Base-by-base conservation (phyloP, 2,797 vertebrate genomes). In the Scyliorhinus canicula region DNA sequence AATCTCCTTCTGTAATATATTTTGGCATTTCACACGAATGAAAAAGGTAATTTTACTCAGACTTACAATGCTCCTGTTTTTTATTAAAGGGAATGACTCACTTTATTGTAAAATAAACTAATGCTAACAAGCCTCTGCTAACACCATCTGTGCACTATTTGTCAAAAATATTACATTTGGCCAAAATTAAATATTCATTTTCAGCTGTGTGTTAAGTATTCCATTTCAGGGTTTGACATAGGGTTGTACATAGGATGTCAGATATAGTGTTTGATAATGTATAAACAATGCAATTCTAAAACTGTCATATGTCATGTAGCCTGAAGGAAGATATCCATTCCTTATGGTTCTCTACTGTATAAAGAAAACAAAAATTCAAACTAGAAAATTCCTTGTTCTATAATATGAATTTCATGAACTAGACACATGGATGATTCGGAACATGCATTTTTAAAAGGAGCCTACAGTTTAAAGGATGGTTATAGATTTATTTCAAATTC, bases 11-110 rank as follows among this genome's bases (percentile, higher is more conserved):
- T 94, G 40, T 94, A 94, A 94, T 94, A 94, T 94, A 94, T 94
- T 74, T 74, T 71, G 67, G 93, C 67, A 74, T 74, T 69, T 74
- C 93, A 74, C 93, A 74, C 47, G 35, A 94, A 94, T 50, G 93
- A n/a, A 94, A 71, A 94, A 28, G 19, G 69, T 71, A 94, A 94
- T 94, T 93, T 93, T 74, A 69, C 50, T 74, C 67, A 52, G 93
- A 69, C 47, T 94, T 74, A 55, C 31, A 94, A 82, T 95, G 95
- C 5, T 63, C n/a, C 28, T 55, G 44, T 63, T 95, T 79, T 97
- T 97, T 97, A 97, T 98, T 97, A 97, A 96, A 97, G 97, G 96
- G 44, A 57, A 84, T 97, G 97, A 97, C 97, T 97, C 97, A 97
- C 96, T 95, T 88, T 95, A 96, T 95, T 95, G 95, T 96, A 96